Percentiles rank a stretch among this genome's conserved stretches.
Evolutionary conservation across 1,140 invertebrate genomes (phyloP).

Genomic region (Aphelenchoides besseyi): DNA sequence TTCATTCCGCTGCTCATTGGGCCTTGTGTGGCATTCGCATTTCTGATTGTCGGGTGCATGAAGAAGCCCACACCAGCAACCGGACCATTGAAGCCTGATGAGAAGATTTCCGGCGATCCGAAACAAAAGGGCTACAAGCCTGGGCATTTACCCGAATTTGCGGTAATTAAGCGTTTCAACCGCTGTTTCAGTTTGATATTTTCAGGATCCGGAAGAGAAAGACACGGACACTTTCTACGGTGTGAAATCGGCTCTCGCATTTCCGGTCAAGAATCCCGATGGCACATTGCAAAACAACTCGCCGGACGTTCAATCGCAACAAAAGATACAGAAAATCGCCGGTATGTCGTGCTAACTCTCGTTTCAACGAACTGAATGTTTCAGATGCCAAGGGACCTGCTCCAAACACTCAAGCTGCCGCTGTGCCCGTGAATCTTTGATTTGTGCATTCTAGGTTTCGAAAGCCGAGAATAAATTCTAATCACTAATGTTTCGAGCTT

Average conservation of each 20-base stretch:
- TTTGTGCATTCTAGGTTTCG: too few species aligned
- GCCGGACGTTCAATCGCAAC: neutral
- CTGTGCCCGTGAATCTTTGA: too few species aligned
- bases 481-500: too few species aligned
- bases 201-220: conserved; percentile 20
- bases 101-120: neutral
- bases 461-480: too few species aligned
- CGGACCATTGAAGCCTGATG: neutral
- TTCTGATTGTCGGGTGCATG: neutral
- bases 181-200: neutral
- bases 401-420: neutral
- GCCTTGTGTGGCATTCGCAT: neutral
- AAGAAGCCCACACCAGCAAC: neutral
- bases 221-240: conserved; percentile 9
- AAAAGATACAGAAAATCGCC: too few species aligned
- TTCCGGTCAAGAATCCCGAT: conserved; percentile 7
- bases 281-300: neutral
- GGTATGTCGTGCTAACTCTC: too few species aligned
- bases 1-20: too few species aligned
- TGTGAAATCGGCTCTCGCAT: conserved; percentile 15
- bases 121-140: conserved; percentile 10
- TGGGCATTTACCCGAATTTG: conserved; percentile 12
- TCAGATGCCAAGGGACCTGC: neutral
- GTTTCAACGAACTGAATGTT: neutral
- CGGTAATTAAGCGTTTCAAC: neutral